Base-by-base conservation (phyloP, 2,113 vertebrate genomes). In the Lophotis ruficrista region DNA sequence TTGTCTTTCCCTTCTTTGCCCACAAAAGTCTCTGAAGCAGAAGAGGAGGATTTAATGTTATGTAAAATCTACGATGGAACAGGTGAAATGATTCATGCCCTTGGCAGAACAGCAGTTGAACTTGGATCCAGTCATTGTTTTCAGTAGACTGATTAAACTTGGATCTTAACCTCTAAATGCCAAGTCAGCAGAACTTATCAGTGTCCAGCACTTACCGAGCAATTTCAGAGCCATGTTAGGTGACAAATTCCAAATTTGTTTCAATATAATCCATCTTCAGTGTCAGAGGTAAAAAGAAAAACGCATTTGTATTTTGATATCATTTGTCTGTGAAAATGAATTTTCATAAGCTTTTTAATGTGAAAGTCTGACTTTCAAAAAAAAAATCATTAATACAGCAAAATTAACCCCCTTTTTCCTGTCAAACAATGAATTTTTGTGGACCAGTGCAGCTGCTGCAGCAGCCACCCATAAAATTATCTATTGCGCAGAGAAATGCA, bases 371-470 rank as follows among this genome's bases (percentile, higher is more conserved):
- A 53, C 51, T 95, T 91, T 7, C 1, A 51, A 25, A 43, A 64
- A 23, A 27, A 4, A 48, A 64, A 38, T 7, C 19, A 17, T 38
- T 47, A 70, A 66, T 84, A 58, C 65, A 27, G 30, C 43, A 12
- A 3, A 7, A 94, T 94, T 79, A 87, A 93, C 84, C 80, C 84
- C 50, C 45, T 69, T 93, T 73, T 68, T 73, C 54, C 68, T 68
- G 38, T 68, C 38, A 71, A 58, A 73, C 56, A 48, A 25, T 51
- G 56, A 69, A 73, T 87, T 90, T 87, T 69, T 78, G 84, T 94
- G 90, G 76, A 60, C 33, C 86, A 53, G 83, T 87, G 91, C 95
- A 96, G 96, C 94, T 96, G 96, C 78, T 91, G 87, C 93, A 81
- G 83, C 90, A 95, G 56, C 79, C 90, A 83, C 90, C 61, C 68